Conservation (phyloP, 1,140 invertebrate genomes). For the Drosophila chauvacae region DNA sequence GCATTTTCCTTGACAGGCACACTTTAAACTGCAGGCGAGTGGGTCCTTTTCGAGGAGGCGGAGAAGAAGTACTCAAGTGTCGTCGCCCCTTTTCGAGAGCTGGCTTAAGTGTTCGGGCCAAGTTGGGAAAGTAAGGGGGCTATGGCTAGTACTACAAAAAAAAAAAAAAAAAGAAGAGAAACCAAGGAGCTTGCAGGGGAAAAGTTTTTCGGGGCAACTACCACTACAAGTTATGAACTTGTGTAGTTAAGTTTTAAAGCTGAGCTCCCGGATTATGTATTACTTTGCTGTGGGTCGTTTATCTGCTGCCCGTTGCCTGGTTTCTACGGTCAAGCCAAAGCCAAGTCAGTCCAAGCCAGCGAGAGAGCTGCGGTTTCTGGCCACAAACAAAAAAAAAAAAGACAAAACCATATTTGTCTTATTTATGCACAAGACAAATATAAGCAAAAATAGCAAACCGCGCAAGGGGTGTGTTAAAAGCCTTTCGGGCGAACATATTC, state of each 20-base stretch:
- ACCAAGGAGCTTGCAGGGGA: background rate
- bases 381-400: conserved; percentile 5
- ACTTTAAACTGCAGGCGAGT: conserved; percentile 46
- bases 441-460: conserved; percentile 55
- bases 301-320: conserved; percentile 49
- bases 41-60: conserved; percentile 15
- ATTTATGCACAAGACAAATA: conserved; percentile 63
- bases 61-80: conserved; percentile 31
- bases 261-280: conserved; percentile 76
- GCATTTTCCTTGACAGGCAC: conserved; percentile 25
- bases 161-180: too few relatives aligned
- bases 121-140: conserved; percentile 31
- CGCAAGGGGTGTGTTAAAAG: conserved; percentile 68
- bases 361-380: conserved; percentile 27
- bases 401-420: conserved; percentile 62
- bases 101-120: conserved; percentile 63
- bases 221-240: conserved; percentile 76
- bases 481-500: conserved; percentile 60
- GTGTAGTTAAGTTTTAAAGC: conserved; percentile 79
- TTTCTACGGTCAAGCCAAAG: conserved; percentile 60
- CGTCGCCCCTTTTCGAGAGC: conserved; percentile 41
- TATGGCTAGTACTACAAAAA: conserved; percentile 1
- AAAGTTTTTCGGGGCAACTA: conserved; percentile 52
- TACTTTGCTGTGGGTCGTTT: conserved; percentile 69
- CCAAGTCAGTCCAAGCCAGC: conserved; percentile 5